Evolutionary conservation across 2,797 vertebrate species (phyloP).

Genomic region (Nasua narica): DNA sequence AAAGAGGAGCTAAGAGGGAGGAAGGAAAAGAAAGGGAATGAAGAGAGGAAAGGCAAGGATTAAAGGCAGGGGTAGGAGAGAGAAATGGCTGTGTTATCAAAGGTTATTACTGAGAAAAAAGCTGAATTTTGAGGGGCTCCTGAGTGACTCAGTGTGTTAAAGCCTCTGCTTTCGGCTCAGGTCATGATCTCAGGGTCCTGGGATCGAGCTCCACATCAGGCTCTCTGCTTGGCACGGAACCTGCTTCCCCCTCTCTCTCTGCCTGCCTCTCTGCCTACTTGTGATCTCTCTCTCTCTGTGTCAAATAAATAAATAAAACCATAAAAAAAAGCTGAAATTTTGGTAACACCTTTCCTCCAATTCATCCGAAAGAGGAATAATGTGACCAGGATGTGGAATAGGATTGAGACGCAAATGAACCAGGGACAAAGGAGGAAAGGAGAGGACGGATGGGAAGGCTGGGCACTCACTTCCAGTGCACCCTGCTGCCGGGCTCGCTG

Average conservation of each 20-base stretch:
- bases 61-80: background rate
- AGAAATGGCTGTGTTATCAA: background rate
- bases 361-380: background rate
- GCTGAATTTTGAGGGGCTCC: background rate
- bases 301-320: too few relatives aligned
- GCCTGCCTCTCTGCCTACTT: too few relatives aligned
- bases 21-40: too few relatives aligned
- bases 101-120: background rate
- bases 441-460: background rate
- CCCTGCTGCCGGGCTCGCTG: background rate
- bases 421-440: background rate
- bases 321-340: background rate
- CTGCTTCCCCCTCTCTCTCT: too few relatives aligned
- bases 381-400: constrained; percentile 15
- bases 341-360: constrained; percentile 33
- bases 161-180: too few relatives aligned
- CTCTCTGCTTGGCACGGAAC: too few relatives aligned
- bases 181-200: too few relatives aligned
- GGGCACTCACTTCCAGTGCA: background rate
- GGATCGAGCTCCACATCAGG: too few relatives aligned
- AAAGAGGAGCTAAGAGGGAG: background rate
- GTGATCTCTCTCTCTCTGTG: too few relatives aligned
- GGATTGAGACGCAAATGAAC: background rate
- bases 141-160: too few relatives aligned
- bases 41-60: background rate